A percentile compares a stretch with the other conserved stretches of the same genome.
These are phyloP conservation scores for Spilosoma lubricipeda DNA, from an alignment of 2,888 invertebrate species.

Conservation along the genomic window DNA sequence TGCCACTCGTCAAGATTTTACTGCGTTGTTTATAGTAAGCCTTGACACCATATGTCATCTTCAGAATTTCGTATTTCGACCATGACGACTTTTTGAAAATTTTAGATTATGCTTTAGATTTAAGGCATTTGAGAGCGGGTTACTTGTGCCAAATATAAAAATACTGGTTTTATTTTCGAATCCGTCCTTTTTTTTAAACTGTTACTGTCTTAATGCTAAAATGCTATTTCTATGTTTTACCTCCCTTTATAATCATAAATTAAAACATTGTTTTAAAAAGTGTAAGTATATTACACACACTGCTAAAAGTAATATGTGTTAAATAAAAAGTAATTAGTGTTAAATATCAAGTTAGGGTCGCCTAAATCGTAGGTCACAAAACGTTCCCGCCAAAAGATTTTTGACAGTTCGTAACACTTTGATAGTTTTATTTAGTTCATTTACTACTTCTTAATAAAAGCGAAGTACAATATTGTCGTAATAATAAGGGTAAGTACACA, in stretches of 20 bases:
- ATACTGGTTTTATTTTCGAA: not conserved
- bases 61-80: conserved; percentile 9
- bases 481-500: conserved; percentile 48
- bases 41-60: conserved; percentile 15
- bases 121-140: not conserved
- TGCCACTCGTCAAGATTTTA: conserved; percentile 70
- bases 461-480: conserved; percentile 24
- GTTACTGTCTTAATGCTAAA: not conserved
- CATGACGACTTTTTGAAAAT: not conserved
- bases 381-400: not conserved
- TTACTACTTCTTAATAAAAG: not conserved
- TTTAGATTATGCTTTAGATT: too few species aligned
- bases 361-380: not conserved
- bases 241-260: not conserved
- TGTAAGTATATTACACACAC: too few species aligned
- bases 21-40: conserved; percentile 34
- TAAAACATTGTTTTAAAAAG: not conserved
- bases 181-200: not conserved
- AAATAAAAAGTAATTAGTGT: too few species aligned
- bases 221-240: too few species aligned
- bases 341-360: too few species aligned
- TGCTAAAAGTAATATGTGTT: too few species aligned
- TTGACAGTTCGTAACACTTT: not conserved
- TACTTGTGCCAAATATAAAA: conserved; percentile 7
- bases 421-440: not conserved